A percentile compares a stretch with the other conserved stretches of the same genome.
Conservation (phyloP, 2,113 vertebrate genomes). For the Tauraco erythrolophus region DNA sequence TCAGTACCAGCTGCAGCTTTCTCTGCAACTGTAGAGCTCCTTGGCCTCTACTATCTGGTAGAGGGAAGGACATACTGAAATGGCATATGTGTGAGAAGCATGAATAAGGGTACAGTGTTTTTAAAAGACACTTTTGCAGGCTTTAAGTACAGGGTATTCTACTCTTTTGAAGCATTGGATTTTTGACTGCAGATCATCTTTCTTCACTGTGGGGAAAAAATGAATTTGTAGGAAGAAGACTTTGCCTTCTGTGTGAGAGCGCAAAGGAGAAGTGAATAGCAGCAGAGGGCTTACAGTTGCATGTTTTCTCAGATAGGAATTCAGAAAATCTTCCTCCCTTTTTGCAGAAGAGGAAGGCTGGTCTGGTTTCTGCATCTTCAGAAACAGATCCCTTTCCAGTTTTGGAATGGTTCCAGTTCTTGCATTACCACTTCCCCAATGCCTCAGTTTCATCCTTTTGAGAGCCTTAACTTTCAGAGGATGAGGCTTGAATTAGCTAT, state of each 20-base stretch:
- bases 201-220: neutral
- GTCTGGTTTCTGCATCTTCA: neutral
- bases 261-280: neutral
- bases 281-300: neutral
- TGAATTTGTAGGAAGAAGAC: neutral
- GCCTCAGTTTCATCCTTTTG: neutral
- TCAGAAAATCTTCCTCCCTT: neutral
- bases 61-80: neutral
- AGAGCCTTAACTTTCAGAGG: neutral
- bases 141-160: neutral
- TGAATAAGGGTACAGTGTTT: neutral
- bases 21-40: neutral
- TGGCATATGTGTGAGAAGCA: neutral
- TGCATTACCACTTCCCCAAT: neutral
- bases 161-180: neutral
- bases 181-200: neutral
- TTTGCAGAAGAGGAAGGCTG: neutral
- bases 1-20: constrained; percentile 8
- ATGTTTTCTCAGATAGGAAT: neutral
- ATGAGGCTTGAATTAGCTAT: neutral
- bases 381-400: neutral
- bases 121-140: neutral
- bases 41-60: neutral
- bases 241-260: neutral
- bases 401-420: neutral